phyloP scores from a whole-genome alignment of 2,797 vertebrate genomes.

The Hydrophis major region DNA sequence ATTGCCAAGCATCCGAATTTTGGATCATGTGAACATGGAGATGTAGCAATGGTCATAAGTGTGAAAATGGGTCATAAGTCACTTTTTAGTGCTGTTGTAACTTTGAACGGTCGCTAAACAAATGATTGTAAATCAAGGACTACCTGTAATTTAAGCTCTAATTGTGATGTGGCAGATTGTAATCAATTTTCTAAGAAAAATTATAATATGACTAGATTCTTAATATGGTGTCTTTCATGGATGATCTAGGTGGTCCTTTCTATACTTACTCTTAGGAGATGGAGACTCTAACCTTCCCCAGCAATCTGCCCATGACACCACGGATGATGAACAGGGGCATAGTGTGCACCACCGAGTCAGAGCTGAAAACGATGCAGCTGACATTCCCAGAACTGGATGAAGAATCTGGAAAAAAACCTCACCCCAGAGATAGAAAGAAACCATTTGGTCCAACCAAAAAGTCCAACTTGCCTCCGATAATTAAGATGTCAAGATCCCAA shows the following conservation, averaged over 20 bases:
- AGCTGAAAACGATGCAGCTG: slow-evolving; percentile 39
- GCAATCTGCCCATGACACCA: slow-evolving; percentile 45
- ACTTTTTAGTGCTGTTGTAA: background rate
- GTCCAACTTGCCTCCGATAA: slow-evolving; percentile 46
- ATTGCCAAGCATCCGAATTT: background rate
- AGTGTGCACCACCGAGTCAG: background rate
- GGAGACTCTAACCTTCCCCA: slow-evolving; percentile 42
- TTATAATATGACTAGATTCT: background rate
- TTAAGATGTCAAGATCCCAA: slow-evolving; percentile 43
- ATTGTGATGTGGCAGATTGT: background rate
- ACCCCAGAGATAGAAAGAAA: slow-evolving; percentile 17
- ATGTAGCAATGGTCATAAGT: background rate
- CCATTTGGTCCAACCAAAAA: slow-evolving; percentile 20
- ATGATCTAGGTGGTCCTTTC: background rate
- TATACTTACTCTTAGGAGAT: slow-evolving; percentile 49
- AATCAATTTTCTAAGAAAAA: background rate
- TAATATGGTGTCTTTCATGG: background rate
- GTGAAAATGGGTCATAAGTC: background rate
- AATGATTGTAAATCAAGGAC: background rate
- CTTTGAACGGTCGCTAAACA: background rate
- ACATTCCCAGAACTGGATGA: slow-evolving; percentile 29
- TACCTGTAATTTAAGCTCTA: background rate
- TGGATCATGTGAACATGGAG: background rate
- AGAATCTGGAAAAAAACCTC: background rate
- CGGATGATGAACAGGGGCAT: slow-evolving; percentile 39